These are phyloP conservation scores for Bombus confusus DNA, from an alignment of 1,140 invertebrate genomes.

Conservation along the genomic window DNA sequence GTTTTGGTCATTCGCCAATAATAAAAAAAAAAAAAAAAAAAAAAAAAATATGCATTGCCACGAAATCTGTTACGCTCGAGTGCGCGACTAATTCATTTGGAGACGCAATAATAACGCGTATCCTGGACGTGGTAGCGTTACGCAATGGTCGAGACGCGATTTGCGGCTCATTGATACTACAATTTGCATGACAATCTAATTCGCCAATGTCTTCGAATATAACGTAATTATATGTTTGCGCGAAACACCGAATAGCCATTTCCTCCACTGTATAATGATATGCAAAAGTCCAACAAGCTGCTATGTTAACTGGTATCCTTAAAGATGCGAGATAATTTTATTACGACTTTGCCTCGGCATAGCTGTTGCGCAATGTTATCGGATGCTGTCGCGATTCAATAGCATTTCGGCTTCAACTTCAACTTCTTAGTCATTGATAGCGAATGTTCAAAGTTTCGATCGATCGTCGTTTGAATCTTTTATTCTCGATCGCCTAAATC, in stretches of 20 bases:
- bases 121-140: neutral
- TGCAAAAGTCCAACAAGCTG: neutral
- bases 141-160: neutral
- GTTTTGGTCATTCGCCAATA: too few relatives aligned
- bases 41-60: too few relatives aligned
- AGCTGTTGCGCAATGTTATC: neutral
- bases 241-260: neutral
- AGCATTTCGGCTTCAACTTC: neutral
- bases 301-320: neutral
- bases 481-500: too few relatives aligned
- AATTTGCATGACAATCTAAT: conserved; percentile 44
- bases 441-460: neutral
- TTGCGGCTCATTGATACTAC: neutral
- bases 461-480: too few relatives aligned
- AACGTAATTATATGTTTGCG: conserved; percentile 30
- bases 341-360: neutral
- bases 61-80: neutral
- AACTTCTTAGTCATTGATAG: neutral
- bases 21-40: neutral
- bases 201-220: neutral
- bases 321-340: conserved; percentile 4
- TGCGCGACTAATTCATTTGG: neutral
- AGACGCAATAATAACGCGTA: conserved; percentile 8
- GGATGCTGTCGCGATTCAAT: neutral
- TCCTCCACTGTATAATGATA: neutral